Conservation (phyloP, 2,888 invertebrate genomes). For the Oscheius sp. region DNA sequence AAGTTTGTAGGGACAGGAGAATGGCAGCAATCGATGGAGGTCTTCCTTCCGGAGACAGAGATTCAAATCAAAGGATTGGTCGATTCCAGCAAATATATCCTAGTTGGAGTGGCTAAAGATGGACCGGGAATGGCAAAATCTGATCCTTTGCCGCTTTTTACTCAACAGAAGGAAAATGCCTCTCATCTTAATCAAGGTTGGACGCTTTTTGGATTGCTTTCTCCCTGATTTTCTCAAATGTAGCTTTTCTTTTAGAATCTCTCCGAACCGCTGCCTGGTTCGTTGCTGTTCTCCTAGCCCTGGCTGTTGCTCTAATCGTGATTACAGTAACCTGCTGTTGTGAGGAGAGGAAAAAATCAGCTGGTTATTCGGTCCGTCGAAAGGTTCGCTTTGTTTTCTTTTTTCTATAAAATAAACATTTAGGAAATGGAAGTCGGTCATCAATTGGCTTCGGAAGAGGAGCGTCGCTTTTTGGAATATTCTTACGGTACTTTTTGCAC, state of each 20-base stretch:
- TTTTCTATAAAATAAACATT: neutral
- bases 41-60: constrained; percentile 77
- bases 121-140: constrained; percentile 75
- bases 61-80: constrained; percentile 75
- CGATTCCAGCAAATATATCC: constrained; percentile 84
- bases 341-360: constrained; percentile 45
- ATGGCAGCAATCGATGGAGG: constrained; percentile 7
- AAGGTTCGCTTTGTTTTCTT: constrained; percentile 33
- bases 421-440: constrained; percentile 61
- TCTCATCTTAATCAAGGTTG: constrained; percentile 48
- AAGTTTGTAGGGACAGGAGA: neutral
- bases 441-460: constrained; percentile 60
- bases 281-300: constrained; percentile 70
- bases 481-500: constrained; percentile 53
- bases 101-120: constrained; percentile 89
- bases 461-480: constrained; percentile 66
- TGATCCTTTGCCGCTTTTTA: constrained; percentile 41
- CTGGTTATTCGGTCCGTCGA: constrained; percentile 52
- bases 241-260: constrained; percentile 50
- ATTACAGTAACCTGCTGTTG: constrained; percentile 67
- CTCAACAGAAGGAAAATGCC: constrained; percentile 42
- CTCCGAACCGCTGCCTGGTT: constrained; percentile 72
- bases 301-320: constrained; percentile 69
- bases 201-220: too few species aligned
- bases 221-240: too few species aligned